These are phyloP conservation scores for Chlorodrepanis virens DNA, from an alignment of 2,113 vertebrate species.

Conservation along the genomic window DNA sequence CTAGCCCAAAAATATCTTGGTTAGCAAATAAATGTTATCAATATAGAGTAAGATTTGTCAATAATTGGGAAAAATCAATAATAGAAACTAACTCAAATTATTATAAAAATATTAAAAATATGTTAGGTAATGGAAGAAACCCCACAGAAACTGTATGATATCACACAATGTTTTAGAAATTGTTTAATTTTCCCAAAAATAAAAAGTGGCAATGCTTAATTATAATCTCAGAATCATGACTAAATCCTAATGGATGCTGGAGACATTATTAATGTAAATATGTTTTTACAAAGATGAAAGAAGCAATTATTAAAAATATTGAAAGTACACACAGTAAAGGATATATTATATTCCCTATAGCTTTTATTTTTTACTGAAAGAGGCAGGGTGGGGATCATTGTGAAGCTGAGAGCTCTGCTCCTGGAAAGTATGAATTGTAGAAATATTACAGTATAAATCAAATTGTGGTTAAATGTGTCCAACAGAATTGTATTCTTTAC, in stretches of 20 bases:
- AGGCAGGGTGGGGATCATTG: not conserved
- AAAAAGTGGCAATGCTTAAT: not conserved
- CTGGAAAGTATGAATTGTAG: not conserved
- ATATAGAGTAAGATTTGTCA: not conserved
- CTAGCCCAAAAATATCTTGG: not conserved
- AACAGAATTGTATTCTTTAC: not conserved
- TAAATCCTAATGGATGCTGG: not conserved
- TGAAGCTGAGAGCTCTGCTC: not conserved
- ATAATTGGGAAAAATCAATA: not conserved
- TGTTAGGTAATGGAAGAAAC: not conserved
- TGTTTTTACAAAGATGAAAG: not conserved
- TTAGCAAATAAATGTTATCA: not conserved
- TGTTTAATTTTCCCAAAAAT: not conserved
- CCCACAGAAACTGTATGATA: rapidly evolving
- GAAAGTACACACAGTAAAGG: not conserved
- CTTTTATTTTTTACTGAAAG: not conserved
- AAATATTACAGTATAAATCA: not conserved
- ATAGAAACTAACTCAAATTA: not conserved
- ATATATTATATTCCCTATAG: not conserved
- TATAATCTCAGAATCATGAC: not conserved
- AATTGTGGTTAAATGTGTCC: not conserved
- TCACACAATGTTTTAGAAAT: not conserved
- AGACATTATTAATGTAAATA: not conserved
- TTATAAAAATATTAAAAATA: not conserved
- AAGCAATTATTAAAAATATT: not conserved